Evolutionary conservation across 2,888 invertebrate genomes (phyloP), one percentile per base, ranked within the genome.

Genomic region (Sarcophaga rosellei): DNA sequence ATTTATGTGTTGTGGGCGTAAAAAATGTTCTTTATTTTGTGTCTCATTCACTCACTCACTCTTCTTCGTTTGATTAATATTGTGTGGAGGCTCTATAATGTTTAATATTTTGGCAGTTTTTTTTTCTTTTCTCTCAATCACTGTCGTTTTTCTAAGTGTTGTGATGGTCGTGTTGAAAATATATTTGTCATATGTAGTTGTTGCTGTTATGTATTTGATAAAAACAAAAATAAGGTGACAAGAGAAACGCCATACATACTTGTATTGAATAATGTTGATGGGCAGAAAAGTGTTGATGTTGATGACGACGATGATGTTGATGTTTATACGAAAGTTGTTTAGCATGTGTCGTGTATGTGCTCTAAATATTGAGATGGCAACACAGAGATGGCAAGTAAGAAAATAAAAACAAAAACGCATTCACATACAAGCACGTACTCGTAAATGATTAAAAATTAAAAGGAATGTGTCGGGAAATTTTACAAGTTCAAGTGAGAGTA

Each of bases 1-100:
- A 75, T 75, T 75, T 84, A 47, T 78, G 59, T 79, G 53, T 72
- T 23, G 84, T 75, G 84, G 84, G 84, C 84, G 84, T 84, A 53
- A 17, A 17, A 53, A 35, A 35, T 0, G 35, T 35, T 35, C 35
- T 35, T 76, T 76, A 81, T 62, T 59, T 23, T 68, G 68, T 57
- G 23, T 47, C 66, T 65, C 12, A 59, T 44, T 35, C 35, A 35
- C 35, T 35, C 35, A 35, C 8, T 35, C 44, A n/a, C 10, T 25
- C n/a, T 44, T 59, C 20, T 59, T 23, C 62, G 68, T 69, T 23
- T 47, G 4, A 10, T 35, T 25, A 25, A 25, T 73, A 35, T 53
- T 59, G 69, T 70, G 59, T 79, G 79, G 68, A 68, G 74, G 63
- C 68, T 63, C 78, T 25, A 68, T 79, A 35, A 25, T 25, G 25